Percentiles rank a stretch among this genome's conserved stretches.
Conservation (phyloP, 2,888 invertebrate genomes). For the Troides helena region DNA sequence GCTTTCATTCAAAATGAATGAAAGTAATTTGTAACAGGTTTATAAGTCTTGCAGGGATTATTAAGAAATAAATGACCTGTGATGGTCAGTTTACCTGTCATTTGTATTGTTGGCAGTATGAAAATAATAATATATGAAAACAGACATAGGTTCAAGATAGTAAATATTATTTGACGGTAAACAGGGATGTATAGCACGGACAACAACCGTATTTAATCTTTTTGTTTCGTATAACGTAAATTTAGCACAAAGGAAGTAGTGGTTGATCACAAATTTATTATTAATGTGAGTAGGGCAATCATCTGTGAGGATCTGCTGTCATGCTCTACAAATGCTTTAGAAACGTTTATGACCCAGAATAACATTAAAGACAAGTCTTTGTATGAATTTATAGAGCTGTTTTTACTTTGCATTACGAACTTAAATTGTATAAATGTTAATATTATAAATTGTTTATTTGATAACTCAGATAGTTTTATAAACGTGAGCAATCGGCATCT, state of each 20-base stretch:
- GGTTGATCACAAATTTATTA: constrained; percentile 19
- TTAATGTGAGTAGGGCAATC: constrained; percentile 21
- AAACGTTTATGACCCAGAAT: constrained; percentile 28
- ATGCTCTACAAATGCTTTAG: constrained; percentile 18
- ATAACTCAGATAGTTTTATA: not conserved
- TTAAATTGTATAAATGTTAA: not conserved
- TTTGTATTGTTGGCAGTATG: not conserved
- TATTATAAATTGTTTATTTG: not conserved
- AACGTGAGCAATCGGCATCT: too few relatives aligned
- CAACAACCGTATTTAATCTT: not conserved
- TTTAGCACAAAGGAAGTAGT: constrained; percentile 16
- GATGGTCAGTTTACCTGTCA: too few relatives aligned
- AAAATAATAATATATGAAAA: not conserved
- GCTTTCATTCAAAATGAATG: too few relatives aligned
- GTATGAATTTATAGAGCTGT: not conserved
- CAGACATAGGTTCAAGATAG: not conserved
- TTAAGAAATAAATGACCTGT: too few relatives aligned
- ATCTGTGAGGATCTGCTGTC: constrained; percentile 24
- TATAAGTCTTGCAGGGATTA: too few relatives aligned
- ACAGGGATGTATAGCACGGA: not conserved
- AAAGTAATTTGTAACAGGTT: too few relatives aligned
- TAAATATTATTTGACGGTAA: not conserved
- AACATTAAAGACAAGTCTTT: constrained; percentile 14
- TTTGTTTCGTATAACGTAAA: constrained; percentile 7
- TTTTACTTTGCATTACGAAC: not conserved